Evolutionary conservation across 2,888 invertebrate genomes (phyloP), one percentile per base, ranked within the genome.

Genomic region (Leucozona laternaria): DNA sequence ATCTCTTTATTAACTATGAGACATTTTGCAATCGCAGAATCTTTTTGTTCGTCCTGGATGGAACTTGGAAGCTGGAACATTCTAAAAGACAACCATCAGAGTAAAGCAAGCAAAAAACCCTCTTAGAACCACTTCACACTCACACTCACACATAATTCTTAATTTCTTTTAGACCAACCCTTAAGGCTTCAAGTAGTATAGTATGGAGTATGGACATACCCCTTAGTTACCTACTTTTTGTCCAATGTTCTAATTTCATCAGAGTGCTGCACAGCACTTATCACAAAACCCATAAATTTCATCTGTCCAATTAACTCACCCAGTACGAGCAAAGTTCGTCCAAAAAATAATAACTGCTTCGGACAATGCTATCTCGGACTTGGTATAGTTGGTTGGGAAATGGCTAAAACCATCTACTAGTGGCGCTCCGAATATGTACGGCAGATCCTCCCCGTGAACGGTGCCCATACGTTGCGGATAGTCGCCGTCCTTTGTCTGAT

Each of bases 381-480:
- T 96, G 11, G 98, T 97, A 93, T 97, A 98, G 93, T 98, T 98
- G 90, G 95, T 95, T 3, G 96, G 96, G 90, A 98, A 97, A 93
- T 97, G 97, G 88, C 95, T 96, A 91, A 93, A 92, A 4, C 96
- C 96, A 88, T 97, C 97, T 11, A 97, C 96, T 60, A 98, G 93
- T 4, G 98, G 98, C 11, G 98, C 98, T 43, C 98, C 98, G 90
- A 98, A 97, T 88, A 98, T 94, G 92, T 97, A 98, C 0, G 97
- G 96, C 85, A 98, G 93, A 90, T 98, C 98, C 92, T 98, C 98
- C 0, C 98, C 98, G 90, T 98, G 97, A 4, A 97, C 97, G 0
- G 97, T 97, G 20, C 98, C 98, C 96, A 97, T 97, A 88, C 97
- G 94, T 96, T 98, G 97, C 8, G 97, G 97, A 93, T 97, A 97